A percentile compares a stretch with the other conserved stretches of the same genome.
phyloP scores from a whole-genome alignment of 2,888 invertebrate genomes.

The Tinea pellionella region DNA sequence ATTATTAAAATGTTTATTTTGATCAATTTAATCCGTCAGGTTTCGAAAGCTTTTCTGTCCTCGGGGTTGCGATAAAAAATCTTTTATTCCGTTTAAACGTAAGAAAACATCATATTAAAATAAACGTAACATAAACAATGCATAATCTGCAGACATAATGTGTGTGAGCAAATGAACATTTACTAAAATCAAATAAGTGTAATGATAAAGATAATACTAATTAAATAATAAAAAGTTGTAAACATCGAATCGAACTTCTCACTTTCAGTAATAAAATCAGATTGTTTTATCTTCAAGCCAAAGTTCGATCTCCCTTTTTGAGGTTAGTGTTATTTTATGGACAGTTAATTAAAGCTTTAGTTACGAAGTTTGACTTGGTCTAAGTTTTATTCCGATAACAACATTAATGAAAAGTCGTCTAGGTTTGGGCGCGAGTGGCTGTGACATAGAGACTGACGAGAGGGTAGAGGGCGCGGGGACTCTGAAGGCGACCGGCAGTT shows the following conservation, averaged over 20 bases:
- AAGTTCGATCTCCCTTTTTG: slow-evolving; percentile 18
- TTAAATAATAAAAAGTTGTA: no score
- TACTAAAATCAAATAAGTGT: no score
- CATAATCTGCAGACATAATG: no score
- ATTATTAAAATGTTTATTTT: no score
- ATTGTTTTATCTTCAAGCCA: slow-evolving; percentile 3
- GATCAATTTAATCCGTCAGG: no score
- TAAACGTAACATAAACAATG: no score
- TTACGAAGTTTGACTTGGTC: slow-evolving; percentile 52
- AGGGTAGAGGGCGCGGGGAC: slow-evolving; percentile 41
- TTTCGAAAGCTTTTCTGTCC: no score
- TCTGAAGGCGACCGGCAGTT: slow-evolving; percentile 41
- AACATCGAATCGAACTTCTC: background rate
- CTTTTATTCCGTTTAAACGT: no score
- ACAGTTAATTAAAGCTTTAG: slow-evolving; percentile 61
- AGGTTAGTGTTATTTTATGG: slow-evolving; percentile 52
- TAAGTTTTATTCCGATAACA: slow-evolving; percentile 64
- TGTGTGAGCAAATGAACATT: no score
- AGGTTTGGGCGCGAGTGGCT: slow-evolving; percentile 57
- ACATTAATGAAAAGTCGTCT: slow-evolving; percentile 65
- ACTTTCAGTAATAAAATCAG: slow-evolving; percentile 9
- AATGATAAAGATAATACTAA: no score
- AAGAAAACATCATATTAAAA: no score
- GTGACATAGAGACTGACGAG: slow-evolving; percentile 42
- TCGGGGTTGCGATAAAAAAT: no score